A percentile compares a stretch with the other conserved stretches of the same genome.
phyloP scores from a whole-genome alignment of 2,797 vertebrate genomes.

The Dendrocincla fuliginosa region DNA sequence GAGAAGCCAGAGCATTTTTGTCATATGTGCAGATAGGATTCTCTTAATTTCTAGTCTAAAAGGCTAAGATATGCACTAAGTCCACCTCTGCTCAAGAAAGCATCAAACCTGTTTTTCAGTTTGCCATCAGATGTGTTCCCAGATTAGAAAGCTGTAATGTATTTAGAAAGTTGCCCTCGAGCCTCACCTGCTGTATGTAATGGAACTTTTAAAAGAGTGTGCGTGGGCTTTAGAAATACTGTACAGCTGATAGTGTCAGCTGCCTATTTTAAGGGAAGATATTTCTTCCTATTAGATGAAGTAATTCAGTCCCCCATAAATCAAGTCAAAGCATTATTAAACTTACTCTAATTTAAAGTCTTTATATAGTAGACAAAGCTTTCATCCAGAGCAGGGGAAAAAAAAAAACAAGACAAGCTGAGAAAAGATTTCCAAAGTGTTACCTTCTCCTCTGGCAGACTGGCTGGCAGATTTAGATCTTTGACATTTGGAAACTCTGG shows the following conservation, averaged over 20 bases:
- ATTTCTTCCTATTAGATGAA: background rate
- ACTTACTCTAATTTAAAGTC: constrained; percentile 6
- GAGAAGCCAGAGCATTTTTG: constrained; percentile 14
- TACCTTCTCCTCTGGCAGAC: constrained; percentile 99
- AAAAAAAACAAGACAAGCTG: constrained; percentile 55
- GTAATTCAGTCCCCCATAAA: constrained; percentile 20
- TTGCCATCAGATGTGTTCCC: background rate
- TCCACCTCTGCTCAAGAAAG: background rate
- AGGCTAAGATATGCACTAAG: background rate
- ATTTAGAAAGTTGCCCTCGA: background rate
- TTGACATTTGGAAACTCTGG: constrained; percentile 99
- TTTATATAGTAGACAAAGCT: constrained; percentile 66
- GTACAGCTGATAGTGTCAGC: background rate
- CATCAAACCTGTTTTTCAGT: background rate
- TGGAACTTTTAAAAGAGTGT: background rate
- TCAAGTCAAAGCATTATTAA: constrained; percentile 45
- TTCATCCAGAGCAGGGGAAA: constrained; percentile 32
- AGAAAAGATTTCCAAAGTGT: constrained; percentile 81
- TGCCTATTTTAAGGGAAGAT: background rate
- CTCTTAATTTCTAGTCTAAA: background rate
- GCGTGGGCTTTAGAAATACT: background rate
- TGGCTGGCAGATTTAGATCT: constrained; percentile 98
- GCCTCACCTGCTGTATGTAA: background rate
- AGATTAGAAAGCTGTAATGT: background rate
- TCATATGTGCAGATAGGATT: background rate